phyloP scores from a whole-genome alignment of 2,113 vertebrate genomes.

The Erpornis zantholeuca region DNA sequence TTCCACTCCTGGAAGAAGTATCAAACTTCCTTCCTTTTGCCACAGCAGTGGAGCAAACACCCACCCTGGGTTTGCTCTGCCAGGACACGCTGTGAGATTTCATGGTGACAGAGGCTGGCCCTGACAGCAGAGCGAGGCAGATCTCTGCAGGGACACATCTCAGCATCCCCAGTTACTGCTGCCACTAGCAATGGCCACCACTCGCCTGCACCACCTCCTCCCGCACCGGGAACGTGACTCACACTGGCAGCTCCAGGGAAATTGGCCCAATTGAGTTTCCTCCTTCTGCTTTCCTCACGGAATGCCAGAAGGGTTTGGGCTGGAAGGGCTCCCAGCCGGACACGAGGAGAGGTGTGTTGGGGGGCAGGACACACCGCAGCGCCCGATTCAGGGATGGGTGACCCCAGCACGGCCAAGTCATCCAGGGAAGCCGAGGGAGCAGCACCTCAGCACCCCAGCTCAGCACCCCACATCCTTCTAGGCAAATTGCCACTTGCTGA shows the following conservation, averaged over 20 bases:
- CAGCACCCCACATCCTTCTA: not conserved
- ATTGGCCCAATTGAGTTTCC: not conserved
- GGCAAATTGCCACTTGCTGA: not conserved
- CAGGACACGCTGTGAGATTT: not conserved
- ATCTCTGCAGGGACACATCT: not conserved
- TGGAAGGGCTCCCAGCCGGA: not conserved
- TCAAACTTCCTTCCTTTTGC: not conserved
- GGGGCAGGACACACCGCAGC: too few species aligned
- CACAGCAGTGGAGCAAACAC: not conserved
- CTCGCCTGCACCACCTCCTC: not conserved
- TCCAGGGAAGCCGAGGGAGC: accelerated
- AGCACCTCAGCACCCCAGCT: not conserved
- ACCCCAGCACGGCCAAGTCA: accelerated
- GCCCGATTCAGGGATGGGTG: accelerated
- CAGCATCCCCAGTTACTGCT: not conserved
- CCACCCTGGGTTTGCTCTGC: not conserved
- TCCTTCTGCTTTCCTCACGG: not conserved
- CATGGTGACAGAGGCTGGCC: accelerated
- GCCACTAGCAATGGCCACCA: not conserved
- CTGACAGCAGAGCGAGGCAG: not conserved
- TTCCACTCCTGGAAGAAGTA: not conserved
- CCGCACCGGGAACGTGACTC: not conserved
- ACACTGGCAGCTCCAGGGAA: not conserved
- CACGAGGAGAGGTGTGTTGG: not conserved
- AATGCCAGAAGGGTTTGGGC: not conserved